Percentiles rank a stretch among this genome's conserved stretches.
phyloP scores from a whole-genome alignment of 2,888 invertebrate genomes.

The Thalpophila matura region DNA sequence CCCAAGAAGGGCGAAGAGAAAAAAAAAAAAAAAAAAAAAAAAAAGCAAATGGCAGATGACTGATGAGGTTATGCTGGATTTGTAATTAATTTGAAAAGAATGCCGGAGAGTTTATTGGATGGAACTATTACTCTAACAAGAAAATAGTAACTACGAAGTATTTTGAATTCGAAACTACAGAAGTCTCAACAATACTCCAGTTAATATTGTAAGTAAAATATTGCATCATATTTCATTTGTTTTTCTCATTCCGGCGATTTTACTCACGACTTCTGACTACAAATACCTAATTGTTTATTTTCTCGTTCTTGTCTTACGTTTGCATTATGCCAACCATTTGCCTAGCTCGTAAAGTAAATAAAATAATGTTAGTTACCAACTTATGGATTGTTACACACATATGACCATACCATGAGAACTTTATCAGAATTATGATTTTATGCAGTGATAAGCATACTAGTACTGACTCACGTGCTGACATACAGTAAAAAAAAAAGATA shows the following conservation, averaged over 20 bases:
- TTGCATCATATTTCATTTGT: constrained; percentile 77
- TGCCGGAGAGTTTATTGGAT: constrained; percentile 17
- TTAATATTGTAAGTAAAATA: constrained; percentile 62
- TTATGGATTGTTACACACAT: neutral
- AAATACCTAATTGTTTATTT: neutral
- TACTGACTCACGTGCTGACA: too few species aligned
- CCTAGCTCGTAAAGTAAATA: neutral
- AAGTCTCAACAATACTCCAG: constrained; percentile 8
- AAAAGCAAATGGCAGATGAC: constrained; percentile 26
- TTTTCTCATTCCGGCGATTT: constrained; percentile 50
- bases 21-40: too few species aligned
- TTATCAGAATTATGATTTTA: too few species aligned
- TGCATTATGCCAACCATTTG: neutral
- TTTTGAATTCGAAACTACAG: constrained; percentile 4
- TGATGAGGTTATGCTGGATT: constrained; percentile 50
- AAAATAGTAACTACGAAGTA: constrained; percentile 10
- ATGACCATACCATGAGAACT: too few species aligned
- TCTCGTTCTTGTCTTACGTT: neutral
- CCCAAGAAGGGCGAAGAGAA: too few species aligned
- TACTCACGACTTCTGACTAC: neutral
- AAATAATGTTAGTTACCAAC: too few species aligned
- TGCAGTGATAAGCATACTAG: too few species aligned
- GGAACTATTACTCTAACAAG: constrained; percentile 16
- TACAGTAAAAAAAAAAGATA: too few species aligned
- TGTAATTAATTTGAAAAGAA: constrained; percentile 26